Evolutionary conservation across 2,113 vertebrate species (phyloP).

Genomic region (Aphelocoma coerulescens): DNA sequence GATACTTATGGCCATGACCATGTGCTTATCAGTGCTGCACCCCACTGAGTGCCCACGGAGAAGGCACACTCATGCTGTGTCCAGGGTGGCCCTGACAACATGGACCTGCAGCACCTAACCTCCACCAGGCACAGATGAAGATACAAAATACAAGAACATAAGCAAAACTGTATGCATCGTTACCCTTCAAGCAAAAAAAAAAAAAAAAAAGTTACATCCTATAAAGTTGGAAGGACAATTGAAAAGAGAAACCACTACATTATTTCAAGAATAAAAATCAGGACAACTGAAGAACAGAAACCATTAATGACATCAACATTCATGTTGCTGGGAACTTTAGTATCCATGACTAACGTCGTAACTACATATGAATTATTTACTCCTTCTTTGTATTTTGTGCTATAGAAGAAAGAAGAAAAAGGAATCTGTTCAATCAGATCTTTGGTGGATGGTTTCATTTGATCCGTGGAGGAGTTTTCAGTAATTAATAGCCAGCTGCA

Average conservation of each 20-base stretch:
- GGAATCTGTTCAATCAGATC: slow-evolving; percentile 56
- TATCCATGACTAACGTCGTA: neutral
- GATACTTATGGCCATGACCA: neutral
- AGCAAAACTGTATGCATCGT: neutral
- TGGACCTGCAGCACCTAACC: fast-evolving
- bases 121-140: neutral
- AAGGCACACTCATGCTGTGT: fast-evolving
- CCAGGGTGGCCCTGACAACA: neutral
- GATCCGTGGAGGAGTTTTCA: slow-evolving; percentile 51
- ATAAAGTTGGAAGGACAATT: neutral
- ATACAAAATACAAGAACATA: neutral
- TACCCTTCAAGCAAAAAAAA: neutral
- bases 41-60: fast-evolving
- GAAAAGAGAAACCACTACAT: neutral
- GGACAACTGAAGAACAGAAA: slow-evolving; percentile 7
- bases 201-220: neutral
- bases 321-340: neutral
- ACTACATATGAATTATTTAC: slow-evolving; percentile 21
- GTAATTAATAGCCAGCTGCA: slow-evolving; percentile 73
- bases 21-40: neutral
- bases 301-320: neutral
- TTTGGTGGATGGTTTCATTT: slow-evolving; percentile 21
- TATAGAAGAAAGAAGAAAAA: slow-evolving; percentile 32
- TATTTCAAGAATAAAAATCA: slow-evolving; percentile 24
- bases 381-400: neutral